phyloP scores from a whole-genome alignment of 2,797 vertebrate genomes.

The Phalloptychus januarius region DNA sequence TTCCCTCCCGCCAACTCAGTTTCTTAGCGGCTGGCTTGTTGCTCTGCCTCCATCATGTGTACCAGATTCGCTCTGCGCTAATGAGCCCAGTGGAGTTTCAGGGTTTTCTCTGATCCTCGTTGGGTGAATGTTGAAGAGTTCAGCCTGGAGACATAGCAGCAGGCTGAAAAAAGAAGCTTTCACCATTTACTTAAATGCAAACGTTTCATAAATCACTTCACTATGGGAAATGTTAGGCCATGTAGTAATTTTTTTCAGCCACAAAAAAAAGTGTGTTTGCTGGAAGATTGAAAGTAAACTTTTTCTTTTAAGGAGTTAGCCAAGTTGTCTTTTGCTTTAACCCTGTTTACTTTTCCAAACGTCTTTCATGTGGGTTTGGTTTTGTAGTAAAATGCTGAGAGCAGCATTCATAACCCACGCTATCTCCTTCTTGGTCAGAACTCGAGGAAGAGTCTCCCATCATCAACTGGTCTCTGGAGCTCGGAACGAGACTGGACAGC shows the following conservation, averaged over 20 bases:
- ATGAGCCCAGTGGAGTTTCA: slow-evolving; percentile 64
- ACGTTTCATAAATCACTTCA: slow-evolving; percentile 7
- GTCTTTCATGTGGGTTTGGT: slow-evolving; percentile 13
- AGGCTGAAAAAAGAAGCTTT: slow-evolving; percentile 4
- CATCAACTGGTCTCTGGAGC: slow-evolving; percentile 97
- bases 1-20: slow-evolving; percentile 26
- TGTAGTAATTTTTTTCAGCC: neutral
- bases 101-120: slow-evolving; percentile 55
- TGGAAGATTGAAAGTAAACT: slow-evolving; percentile 12
- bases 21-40: slow-evolving; percentile 27
- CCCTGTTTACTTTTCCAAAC: neutral
- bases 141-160: slow-evolving; percentile 8
- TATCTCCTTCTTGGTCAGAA: slow-evolving; percentile 75
- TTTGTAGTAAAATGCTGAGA: neutral
- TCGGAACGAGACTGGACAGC: slow-evolving; percentile 93
- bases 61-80: slow-evolving; percentile 38
- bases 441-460: slow-evolving; percentile 98
- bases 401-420: neutral
- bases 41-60: slow-evolving; percentile 32
- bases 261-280: neutral
- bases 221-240: neutral
- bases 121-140: slow-evolving; percentile 38
- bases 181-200: neutral
- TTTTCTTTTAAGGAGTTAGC: slow-evolving; percentile 22
- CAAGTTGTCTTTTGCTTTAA: slow-evolving; percentile 16